Conservation (phyloP, 2,113 vertebrate genomes). For the Xyrauchen texanus region DNA sequence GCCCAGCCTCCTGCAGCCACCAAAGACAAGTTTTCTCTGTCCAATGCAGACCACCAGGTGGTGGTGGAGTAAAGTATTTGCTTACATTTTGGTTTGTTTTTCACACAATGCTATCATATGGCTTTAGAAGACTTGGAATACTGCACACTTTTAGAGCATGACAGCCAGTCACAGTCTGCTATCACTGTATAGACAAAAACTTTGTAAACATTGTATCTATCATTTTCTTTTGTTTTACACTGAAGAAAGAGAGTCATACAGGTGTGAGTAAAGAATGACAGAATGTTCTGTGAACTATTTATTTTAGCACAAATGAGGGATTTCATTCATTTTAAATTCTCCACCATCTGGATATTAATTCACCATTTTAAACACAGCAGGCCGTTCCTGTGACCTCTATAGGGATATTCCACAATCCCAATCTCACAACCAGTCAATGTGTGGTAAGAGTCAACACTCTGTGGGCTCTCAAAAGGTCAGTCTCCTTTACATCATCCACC, state of each 20-base stretch:
- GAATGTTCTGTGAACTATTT: neutral
- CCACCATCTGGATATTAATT: neutral
- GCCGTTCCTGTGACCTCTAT: constrained; percentile 10
- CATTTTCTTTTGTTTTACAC: neutral
- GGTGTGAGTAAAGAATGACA: neutral
- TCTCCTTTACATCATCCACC: neutral
- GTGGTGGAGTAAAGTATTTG: no score
- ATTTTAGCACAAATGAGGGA: neutral
- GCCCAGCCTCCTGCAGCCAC: no score
- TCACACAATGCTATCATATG: no score
- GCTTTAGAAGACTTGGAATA: no score
- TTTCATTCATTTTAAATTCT: neutral
- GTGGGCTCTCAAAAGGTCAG: neutral
- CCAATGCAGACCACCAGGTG: no score
- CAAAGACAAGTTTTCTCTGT: no score
- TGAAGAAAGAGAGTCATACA: neutral
- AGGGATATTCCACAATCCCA: constrained; percentile 13
- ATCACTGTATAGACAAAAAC: no score
- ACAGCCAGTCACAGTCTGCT: no score
- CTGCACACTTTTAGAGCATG: no score
- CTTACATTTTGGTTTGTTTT: no score
- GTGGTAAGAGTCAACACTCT: neutral
- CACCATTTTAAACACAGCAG: neutral
- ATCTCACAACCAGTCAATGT: neutral
- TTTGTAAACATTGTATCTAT: neutral